A percentile compares a stretch with the other conserved stretches of the same genome.
Evolutionary conservation across 2,888 invertebrate genomes (phyloP).

Genomic region (Halictus ligatus): DNA sequence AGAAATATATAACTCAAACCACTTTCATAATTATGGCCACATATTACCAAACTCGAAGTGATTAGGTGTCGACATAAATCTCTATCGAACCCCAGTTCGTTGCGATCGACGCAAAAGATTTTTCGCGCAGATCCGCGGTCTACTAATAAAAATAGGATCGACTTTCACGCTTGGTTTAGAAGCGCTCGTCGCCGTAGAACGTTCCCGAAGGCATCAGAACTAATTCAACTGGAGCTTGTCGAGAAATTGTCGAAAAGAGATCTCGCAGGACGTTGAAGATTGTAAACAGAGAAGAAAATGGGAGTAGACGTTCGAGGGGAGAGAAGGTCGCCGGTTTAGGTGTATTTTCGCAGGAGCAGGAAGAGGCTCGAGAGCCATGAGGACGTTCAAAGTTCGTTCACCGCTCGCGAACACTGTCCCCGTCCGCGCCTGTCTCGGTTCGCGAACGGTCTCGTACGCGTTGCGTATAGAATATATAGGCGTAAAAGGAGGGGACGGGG

Average conservation of each 20-base stretch:
- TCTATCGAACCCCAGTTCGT: too few species aligned
- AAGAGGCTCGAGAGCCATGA: constrained; percentile 6
- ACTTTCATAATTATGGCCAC: too few species aligned
- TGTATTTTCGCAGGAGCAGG: constrained; percentile 44
- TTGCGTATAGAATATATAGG: constrained; percentile 69
- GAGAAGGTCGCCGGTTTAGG: constrained; percentile 34
- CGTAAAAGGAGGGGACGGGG: constrained; percentile 78
- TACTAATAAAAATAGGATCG: too few species aligned
- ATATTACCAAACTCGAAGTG: too few species aligned
- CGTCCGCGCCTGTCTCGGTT: constrained; percentile 41
- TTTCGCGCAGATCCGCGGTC: too few species aligned
- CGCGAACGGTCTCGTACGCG: constrained; percentile 54
- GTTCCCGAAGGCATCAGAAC: not conserved
- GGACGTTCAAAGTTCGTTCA: constrained; percentile 63
- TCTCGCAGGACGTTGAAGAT: too few species aligned
- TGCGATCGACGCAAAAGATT: too few species aligned
- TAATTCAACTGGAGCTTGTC: not conserved
- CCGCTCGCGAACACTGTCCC: constrained; percentile 53
- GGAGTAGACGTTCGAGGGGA: not conserved
- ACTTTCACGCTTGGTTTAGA: not conserved
- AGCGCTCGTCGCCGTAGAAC: not conserved
- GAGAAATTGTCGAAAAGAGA: not conserved
- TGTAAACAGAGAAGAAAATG: too few species aligned
- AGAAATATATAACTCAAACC: too few species aligned
- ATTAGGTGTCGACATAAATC: too few species aligned